Base-by-base conservation (phyloP, 35 echinoderm and acorn worm genomes). In the Amphiura filiformis region DNA sequence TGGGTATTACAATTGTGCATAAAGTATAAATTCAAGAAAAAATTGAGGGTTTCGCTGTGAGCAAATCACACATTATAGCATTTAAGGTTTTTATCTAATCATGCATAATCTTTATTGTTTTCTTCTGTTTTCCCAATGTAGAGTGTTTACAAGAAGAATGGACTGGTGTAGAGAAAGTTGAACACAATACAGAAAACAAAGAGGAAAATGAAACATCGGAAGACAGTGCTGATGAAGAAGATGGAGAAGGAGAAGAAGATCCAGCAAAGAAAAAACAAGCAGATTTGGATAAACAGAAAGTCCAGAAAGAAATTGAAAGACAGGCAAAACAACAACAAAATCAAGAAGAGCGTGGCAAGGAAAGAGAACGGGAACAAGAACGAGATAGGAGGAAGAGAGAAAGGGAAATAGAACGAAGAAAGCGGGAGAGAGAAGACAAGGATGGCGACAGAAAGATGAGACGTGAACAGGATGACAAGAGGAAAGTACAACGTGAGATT, bases 81-180 rank as follows among this genome's bases (percentile, higher is more conserved):
- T n/a, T n/a, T n/a, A n/a, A n/a, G n/a, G n/a, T n/a, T n/a, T n/a
- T n/a, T n/a, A n/a, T n/a, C n/a, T n/a, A n/a, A n/a, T n/a, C n/a
- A n/a, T n/a, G n/a, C n/a, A n/a, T n/a, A n/a, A n/a, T n/a, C n/a
- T n/a, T n/a, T n/a, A n/a, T n/a, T n/a, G n/a, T n/a, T n/a, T n/a
- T n/a, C n/a, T n/a, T n/a, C n/a, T n/a, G n/a, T n/a, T n/a, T n/a
- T n/a, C n/a, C n/a, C n/a, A 23, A 33, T 86, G 36, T 34, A 90
- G 88, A 78, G 76, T 90, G 88, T 78, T 81, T 90, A 22, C 33
- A 78, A 0, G 80, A 90, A 35, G 81, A 26, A 35, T 90, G 88
- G 88, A 90, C 88, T 34, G 88, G 88, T 28, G 23, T 28, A 23
- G 88, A 90, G 34, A 83, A 84, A 37, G 64, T 90, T 28, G 81